Conservation (phyloP, 1,140 invertebrate species). For the Drosophila pectinifera region DNA sequence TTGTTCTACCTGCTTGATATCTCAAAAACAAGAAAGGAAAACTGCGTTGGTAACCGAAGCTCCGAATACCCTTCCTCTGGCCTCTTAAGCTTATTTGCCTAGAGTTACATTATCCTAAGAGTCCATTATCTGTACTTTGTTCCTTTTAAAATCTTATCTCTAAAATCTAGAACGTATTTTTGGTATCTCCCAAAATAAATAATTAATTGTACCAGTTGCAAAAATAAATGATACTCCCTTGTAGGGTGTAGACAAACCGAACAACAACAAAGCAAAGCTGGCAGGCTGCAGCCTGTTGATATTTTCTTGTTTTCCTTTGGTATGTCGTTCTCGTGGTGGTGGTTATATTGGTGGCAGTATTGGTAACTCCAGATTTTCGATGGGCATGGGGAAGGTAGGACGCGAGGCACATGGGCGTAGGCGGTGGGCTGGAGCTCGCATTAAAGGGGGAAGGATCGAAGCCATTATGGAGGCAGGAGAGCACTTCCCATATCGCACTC, state of each 20-base stretch:
- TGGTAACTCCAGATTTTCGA: conserved; percentile 3
- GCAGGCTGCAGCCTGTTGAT: conserved; percentile 53
- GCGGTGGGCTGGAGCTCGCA: conserved; percentile 21
- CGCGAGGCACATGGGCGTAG: conserved; percentile 17
- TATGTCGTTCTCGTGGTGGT: conserved; percentile 27
- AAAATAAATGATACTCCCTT: neutral
- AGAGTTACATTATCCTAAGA: no score
- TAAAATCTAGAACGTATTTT: no score
- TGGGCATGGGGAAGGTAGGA: conserved; percentile 14
- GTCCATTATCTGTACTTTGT: no score
- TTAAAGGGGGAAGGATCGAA: neutral
- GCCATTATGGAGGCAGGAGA: neutral
- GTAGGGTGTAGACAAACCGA: conserved; percentile 7
- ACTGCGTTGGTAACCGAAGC: neutral
- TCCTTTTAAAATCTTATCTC: no score
- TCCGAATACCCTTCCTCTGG: neutral
- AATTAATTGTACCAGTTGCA: neutral
- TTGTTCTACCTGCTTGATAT: conserved; percentile 35
- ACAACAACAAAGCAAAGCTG: conserved; percentile 14
- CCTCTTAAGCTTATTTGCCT: fast-evolving
- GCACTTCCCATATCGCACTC: conserved; percentile 9
- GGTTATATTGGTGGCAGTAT: conserved; percentile 2
- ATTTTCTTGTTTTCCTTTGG: conserved; percentile 52
- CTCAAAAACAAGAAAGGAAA: conserved; percentile 6
- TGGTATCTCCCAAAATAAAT: neutral